Evolutionary conservation across 2,888 invertebrate genomes (phyloP).

Genomic region (Drosophila tanythrix): DNA sequence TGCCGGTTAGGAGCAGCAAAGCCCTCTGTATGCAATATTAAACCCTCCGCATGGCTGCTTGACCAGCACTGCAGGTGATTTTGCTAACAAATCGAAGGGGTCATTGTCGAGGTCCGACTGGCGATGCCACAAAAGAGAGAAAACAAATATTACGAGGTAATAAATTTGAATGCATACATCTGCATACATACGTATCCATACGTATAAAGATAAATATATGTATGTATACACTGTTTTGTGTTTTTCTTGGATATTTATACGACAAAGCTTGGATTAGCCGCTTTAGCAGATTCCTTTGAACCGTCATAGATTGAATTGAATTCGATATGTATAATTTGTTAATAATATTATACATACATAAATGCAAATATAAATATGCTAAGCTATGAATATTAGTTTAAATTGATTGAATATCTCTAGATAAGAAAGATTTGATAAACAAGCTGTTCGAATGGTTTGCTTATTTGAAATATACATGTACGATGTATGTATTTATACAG

Average conservation of each 20-base stretch:
- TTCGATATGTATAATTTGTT: not conserved
- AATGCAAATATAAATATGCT: not conserved
- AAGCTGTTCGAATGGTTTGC: not conserved
- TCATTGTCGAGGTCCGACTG: conserved; percentile 41
- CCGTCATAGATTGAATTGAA: not conserved
- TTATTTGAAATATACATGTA: not conserved
- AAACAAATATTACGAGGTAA: conserved; percentile 56
- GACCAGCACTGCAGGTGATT: conserved; percentile 72
- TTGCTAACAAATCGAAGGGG: conserved; percentile 66
- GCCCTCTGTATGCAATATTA: conserved; percentile 66
- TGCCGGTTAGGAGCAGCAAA: conserved; percentile 7
- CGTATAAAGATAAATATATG: conserved; percentile 8
- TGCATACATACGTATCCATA: conserved; percentile 26
- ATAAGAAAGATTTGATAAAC: not conserved
- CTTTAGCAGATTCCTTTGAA: not conserved
- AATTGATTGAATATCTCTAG: not conserved
- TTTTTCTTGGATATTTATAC: not conserved
- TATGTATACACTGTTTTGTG: not conserved
- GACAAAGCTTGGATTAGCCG: not conserved
- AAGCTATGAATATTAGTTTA: not conserved
- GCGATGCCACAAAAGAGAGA: conserved; percentile 27
- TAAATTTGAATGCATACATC: conserved; percentile 56
- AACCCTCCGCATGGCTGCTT: conserved; percentile 48
- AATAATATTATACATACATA: not conserved
- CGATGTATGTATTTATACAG: not conserved